Evolutionary conservation across 1,140 invertebrate genomes (phyloP), one percentile per base, ranked within the genome.

Genomic region (Phthorimaea operculella): DNA sequence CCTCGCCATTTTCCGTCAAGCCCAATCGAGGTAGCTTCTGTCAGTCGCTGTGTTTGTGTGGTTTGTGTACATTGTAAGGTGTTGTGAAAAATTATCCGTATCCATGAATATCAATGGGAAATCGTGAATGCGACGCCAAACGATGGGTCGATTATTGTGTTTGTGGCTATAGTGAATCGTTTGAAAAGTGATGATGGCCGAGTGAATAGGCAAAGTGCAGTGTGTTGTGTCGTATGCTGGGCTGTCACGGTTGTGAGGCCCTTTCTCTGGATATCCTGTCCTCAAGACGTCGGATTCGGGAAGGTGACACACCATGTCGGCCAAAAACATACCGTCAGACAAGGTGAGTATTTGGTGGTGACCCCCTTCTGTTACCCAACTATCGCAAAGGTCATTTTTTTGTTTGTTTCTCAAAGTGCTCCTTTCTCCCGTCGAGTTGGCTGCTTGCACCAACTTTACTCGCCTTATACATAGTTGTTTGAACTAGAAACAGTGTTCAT

Each of bases 41-140:
- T 81, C 78, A 82, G 70, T 78, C 74, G 78, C 62, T 74, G 79
- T 85, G 81, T 83, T 84, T 84, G 78, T 47, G 44, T 47, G 9
- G 39, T 42, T 42, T 42, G 39, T 47, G 44, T 47, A 16, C 16
- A 47, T 47, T 84, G 79, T 82, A 72, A 72, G 66, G 79, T 85
- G 76, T 76, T 77, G 74, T 83, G 82, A 83, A 80, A 83, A 81
- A 83, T 83, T 85, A 74, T 74, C 64, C 60, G 79, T 85, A 76
- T 72, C 69, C 73, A 82, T 83, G 78, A 80, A 83, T 83, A 66
- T 85, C 74, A 82, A 85, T 83, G 76, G 79, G 79, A 81, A 83
- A 82, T 82, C 68, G 72, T 83, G 67, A 80, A 74, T 72, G 68
- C 72, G 72, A 70, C 70, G 75, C 78, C 71, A 74, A 75, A 82